These are phyloP conservation scores for Bombus sylvicola DNA, from an alignment of 1,140 invertebrate genomes.

Conservation along the genomic window DNA sequence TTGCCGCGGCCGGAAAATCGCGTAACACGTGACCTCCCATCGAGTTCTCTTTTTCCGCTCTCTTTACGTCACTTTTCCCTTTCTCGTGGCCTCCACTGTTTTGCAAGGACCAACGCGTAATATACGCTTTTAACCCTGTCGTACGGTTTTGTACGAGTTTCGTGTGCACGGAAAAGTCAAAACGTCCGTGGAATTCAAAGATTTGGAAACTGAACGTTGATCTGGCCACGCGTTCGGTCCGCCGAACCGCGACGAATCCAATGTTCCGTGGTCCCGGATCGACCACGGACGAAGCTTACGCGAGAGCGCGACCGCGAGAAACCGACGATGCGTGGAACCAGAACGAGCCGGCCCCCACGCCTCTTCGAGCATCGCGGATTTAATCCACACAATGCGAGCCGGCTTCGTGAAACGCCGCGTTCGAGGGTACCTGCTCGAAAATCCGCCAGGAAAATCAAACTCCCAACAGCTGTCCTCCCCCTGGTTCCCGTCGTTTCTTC, in stretches of 20 bases:
- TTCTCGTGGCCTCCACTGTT: too few species aligned
- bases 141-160: too few species aligned
- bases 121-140: too few species aligned
- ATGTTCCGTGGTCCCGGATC: not conserved
- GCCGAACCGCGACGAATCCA: too few species aligned
- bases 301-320: not conserved
- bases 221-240: too few species aligned
- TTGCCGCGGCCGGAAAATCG: slow-evolving; percentile 3
- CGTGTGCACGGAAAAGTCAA: too few species aligned
- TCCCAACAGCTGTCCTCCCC: not conserved
- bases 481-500: too few species aligned
- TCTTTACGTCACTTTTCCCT: not conserved
- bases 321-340: slow-evolving; percentile 17
- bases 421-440: not conserved
- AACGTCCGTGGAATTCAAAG: too few species aligned
- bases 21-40: slow-evolving; percentile 10
- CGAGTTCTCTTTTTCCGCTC: not conserved
- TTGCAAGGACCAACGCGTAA: too few species aligned
- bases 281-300: not conserved
- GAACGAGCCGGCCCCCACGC: not conserved
- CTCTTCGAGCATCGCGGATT: not conserved
- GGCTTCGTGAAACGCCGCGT: not conserved
- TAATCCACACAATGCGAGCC: slow-evolving; percentile 13
- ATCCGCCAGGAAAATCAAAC: not conserved
- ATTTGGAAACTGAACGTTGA: too few species aligned